phyloP scores from a whole-genome alignment of 2,113 vertebrate genomes.

The Enhydra lutris region DNA sequence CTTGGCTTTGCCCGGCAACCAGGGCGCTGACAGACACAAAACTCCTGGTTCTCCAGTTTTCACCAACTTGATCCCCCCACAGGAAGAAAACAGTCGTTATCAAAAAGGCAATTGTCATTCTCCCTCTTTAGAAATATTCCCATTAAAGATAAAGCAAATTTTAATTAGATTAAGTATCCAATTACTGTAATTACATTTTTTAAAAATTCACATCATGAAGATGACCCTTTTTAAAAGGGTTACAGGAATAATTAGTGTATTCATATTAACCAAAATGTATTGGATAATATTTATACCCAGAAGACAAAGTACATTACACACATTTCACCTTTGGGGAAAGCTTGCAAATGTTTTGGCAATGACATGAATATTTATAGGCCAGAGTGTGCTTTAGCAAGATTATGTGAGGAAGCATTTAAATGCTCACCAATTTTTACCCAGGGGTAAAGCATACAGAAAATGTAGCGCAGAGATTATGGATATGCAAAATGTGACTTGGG shows the following conservation, averaged over 20 bases:
- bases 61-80: conserved; percentile 78
- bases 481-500: conserved; percentile 83
- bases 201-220: conserved; percentile 87
- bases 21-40: neutral
- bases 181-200: conserved; percentile 91
- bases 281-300: conserved; percentile 90
- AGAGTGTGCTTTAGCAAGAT: conserved; percentile 86
- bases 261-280: conserved; percentile 90
- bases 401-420: conserved; percentile 88
- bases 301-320: conserved; percentile 87
- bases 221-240: conserved; percentile 89
- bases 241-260: conserved; percentile 90
- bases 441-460: conserved; percentile 87
- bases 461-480: conserved; percentile 84
- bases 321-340: conserved; percentile 89
- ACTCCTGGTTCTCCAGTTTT: conserved; percentile 56
- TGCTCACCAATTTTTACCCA: conserved; percentile 86
- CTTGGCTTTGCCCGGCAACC: neutral
- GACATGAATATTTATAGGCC: conserved; percentile 89
- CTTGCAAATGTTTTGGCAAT: conserved; percentile 86
- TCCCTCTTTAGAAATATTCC: conserved; percentile 87
- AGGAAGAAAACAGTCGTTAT: conserved; percentile 86
- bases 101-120: conserved; percentile 89
- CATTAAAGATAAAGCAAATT: conserved; percentile 90
- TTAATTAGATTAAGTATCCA: conserved; percentile 93